Base-by-base conservation (phyloP, 1,140 invertebrate genomes). In the Venustaconcha ellipsiformis region DNA sequence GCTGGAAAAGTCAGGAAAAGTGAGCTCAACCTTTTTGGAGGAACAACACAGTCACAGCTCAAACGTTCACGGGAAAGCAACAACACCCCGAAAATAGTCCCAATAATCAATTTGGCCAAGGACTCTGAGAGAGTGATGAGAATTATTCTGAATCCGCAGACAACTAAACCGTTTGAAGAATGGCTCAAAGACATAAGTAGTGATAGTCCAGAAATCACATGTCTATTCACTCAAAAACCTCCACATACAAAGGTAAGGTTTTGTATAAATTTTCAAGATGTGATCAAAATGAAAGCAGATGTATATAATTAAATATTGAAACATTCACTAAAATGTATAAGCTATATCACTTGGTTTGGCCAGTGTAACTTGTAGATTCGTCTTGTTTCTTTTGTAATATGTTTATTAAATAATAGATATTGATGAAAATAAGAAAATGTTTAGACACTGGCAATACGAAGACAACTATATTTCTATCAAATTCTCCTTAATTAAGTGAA, bases 111-210 rank as follows among this genome's bases (percentile, higher is more conserved):
- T 77, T 69, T 80, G 17, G 59, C 85, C 64, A 76, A 86, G 37
- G 79, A 83, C 23, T 48, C 37, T 11, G 37, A 48, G 4, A 82
- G 83, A 48, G 74, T 72, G 23, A 84, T 89, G 67, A 89, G 87
- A 70, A 67, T 90, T 14, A 86, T 98, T 74, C 89, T 99, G 67
- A 98, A 98, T 90, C 92, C 98, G 78, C 93, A 95, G 74, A 98
- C 96, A 1, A 94, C 95, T 14, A 96, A 97, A 87, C 95, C 95
- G 2, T 99, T 97, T 86, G 96, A 98, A 90, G 96, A 97, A 86
- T 95, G 98, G n/a, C 90, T 98, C 15, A 72, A 78, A 0, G 83
- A 85, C 67, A 78, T 88, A 77, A 64, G 86, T 13, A 73, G 80
- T 26, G 74, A 84, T 18, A 70, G 78, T 37, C 84, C 82, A 63